Conservation (phyloP, 2,113 vertebrate genomes). For the Gallinago jamesoni region DNA sequence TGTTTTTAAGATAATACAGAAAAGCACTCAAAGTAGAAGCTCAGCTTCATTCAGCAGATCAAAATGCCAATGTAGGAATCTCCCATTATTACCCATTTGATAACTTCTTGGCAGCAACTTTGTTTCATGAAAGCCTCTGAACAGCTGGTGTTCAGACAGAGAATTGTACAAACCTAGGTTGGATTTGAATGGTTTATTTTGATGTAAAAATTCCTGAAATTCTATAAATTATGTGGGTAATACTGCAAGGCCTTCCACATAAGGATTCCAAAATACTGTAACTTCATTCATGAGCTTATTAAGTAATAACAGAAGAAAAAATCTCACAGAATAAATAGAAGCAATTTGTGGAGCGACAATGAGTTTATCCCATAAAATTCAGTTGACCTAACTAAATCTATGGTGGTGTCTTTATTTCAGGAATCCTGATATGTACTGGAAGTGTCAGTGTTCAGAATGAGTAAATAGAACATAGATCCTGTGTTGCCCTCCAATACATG, state of each 20-base stretch:
- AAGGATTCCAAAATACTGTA: neutral
- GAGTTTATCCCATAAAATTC: neutral
- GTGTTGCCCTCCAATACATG: neutral
- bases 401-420: neutral
- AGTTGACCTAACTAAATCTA: neutral
- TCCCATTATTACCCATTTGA: neutral
- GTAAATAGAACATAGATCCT: neutral
- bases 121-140: neutral
- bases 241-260: neutral
- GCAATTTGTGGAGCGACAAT: neutral
- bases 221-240: neutral
- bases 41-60: neutral
- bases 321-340: neutral
- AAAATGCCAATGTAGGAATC: neutral
- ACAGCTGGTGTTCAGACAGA: neutral
- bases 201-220: neutral
- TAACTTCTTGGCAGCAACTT: neutral
- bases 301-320: neutral
- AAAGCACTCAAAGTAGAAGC: neutral
- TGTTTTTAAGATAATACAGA: neutral
- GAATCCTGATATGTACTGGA: neutral
- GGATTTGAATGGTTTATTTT: neutral
- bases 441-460: neutral
- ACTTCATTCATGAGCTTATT: neutral
- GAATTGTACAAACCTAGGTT: neutral